Conservation (phyloP, 2,113 vertebrate genomes). For the Benitochromis conjunctus region DNA sequence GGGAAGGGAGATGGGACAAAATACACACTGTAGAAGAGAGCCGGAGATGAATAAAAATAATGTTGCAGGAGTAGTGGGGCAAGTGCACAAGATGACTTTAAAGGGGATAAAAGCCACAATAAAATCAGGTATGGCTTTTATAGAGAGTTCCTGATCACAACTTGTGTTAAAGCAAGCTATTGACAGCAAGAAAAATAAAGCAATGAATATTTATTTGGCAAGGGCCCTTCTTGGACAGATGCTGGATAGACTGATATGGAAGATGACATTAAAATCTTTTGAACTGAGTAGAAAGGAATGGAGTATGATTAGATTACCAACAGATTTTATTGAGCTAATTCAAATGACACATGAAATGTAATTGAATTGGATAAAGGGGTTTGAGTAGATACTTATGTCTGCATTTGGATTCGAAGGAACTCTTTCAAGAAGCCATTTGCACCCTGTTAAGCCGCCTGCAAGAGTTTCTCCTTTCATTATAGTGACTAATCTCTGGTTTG, state of each 20-base stretch:
- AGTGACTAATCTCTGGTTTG: conserved; percentile 9
- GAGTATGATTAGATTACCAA: neutral
- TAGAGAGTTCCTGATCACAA: neutral
- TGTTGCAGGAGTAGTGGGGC: neutral
- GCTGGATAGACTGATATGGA: neutral
- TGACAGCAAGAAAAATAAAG: neutral
- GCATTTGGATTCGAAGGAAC: conserved; percentile 18
- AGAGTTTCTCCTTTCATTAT: conserved; percentile 32
- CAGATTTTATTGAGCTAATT: neutral
- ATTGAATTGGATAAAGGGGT: neutral
- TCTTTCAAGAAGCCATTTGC: conserved; percentile 33
- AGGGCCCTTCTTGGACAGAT: neutral
- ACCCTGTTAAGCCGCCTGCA: neutral
- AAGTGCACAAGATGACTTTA: neutral
- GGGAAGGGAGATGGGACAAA: neutral
- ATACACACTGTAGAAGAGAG: neutral
- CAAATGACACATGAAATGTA: neutral
- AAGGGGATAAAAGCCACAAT: neutral
- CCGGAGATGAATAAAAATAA: neutral
- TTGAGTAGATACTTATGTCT: neutral
- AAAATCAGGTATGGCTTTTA: neutral
- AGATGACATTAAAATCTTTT: neutral
- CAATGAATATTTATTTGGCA: neutral
- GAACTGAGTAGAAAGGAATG: neutral
- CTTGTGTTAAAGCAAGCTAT: neutral